Percentiles rank a stretch among this genome's conserved stretches.
Conservation (phyloP, 2,113 vertebrate species). For the Gavialis gangeticus region DNA sequence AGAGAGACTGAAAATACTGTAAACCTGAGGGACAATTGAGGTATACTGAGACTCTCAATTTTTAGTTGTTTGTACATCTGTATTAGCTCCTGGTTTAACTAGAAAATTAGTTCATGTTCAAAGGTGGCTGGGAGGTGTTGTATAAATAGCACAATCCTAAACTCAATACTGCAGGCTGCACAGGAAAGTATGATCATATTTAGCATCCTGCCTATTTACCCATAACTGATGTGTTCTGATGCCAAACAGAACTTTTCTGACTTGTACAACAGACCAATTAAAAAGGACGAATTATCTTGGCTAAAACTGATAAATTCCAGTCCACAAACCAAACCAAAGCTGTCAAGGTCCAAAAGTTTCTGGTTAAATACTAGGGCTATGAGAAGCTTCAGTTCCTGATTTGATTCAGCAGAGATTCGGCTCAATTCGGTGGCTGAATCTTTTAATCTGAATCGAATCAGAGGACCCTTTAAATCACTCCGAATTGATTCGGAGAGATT, state of each 20-base stretch:
- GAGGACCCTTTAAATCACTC: too few relatives aligned
- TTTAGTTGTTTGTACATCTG: background rate
- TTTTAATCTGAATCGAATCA: too few relatives aligned
- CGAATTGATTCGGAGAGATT: too few relatives aligned
- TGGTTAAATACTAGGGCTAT: too few relatives aligned
- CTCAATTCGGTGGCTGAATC: too few relatives aligned
- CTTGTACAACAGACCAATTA: too few relatives aligned
- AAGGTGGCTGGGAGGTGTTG: fast-evolving
- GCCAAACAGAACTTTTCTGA: background rate
- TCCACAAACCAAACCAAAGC: background rate
- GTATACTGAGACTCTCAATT: background rate
- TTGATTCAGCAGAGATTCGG: too few relatives aligned
- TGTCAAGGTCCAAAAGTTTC: background rate
- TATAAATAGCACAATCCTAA: background rate
- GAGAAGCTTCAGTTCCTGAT: too few relatives aligned
- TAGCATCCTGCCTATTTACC: background rate
- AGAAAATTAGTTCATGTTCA: fast-evolving
- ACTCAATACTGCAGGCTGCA: fast-evolving
- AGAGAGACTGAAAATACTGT: background rate
- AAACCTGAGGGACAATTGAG: background rate
- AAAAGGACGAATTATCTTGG: background rate
- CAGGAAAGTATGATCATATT: fast-evolving
- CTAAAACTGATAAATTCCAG: background rate
- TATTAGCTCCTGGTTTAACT: background rate
- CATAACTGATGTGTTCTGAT: background rate